Conservation (phyloP, 1,140 invertebrate species). For the Drosophila bipectinata region DNA sequence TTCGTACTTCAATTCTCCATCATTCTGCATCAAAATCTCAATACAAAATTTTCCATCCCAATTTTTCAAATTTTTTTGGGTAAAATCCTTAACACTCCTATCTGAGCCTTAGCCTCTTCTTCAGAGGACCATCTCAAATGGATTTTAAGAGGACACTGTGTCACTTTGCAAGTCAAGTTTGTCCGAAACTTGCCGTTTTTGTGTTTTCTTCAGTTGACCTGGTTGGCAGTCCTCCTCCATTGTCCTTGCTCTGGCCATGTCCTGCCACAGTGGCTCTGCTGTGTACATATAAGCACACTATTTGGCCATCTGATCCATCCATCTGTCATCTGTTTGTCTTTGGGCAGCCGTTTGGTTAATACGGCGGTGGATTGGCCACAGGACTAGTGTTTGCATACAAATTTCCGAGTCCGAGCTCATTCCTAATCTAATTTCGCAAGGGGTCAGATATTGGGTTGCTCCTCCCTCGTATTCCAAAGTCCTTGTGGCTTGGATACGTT, state of each 20-base stretch:
- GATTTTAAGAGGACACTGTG: neutral
- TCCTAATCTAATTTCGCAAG: no score
- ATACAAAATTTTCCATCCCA: no score
- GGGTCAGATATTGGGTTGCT: neutral
- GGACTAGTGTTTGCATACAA: conserved; percentile 7
- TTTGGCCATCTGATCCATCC: conserved; percentile 20
- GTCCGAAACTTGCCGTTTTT: neutral
- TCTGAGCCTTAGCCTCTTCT: no score
- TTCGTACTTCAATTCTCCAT: no score
- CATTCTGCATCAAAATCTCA: no score
- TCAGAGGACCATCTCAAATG: no score
- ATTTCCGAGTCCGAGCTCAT: conserved; percentile 1
- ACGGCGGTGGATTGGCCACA: conserved; percentile 2
- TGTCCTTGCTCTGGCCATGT: conserved; percentile 18
- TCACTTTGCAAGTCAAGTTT: neutral
- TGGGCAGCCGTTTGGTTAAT: conserved; percentile 18
- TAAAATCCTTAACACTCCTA: no score
- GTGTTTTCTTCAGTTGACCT: conserved; percentile 11
- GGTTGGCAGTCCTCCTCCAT: conserved; percentile 6
- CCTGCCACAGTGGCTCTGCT: neutral
- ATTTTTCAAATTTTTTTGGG: no score
- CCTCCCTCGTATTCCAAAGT: no score
- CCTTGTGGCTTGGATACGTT: no score
- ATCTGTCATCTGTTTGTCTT: conserved; percentile 29
- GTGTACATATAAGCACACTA: neutral